Evolutionary conservation across 2,888 invertebrate species (phyloP), one percentile per base, ranked within the genome.

Genomic region (Pimpla rufipes): DNA sequence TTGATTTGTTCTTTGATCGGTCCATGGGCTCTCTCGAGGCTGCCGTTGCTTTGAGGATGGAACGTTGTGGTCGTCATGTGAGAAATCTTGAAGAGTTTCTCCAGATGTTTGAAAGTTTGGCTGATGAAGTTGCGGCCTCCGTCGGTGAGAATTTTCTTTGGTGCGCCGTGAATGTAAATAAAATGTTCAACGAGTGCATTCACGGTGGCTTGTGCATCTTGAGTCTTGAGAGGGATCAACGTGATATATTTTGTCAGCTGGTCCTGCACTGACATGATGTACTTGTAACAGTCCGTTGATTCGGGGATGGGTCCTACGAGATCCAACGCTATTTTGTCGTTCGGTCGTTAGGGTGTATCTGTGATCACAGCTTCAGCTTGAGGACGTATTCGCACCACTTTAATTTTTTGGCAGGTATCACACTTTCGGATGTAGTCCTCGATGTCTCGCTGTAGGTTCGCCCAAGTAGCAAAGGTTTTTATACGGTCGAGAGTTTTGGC

Each of bases 31-130:
- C 70, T 55, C 3, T 70, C 52, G 4, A 70, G 55, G 40, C 40
- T 70, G n/a, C 55, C 55, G 6, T 70, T 70, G 35, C 52, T 70
- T 18, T 70, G 68, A 7, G 52, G 68, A 11, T 52, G 68, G 10
- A 68, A 52, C 11, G 50, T 7, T 7, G 68, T 68, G 1, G 29
- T 67, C 13, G 67, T 67, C 47, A 67, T 67, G n/a, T 67, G 67
- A 6, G 8, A 0, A 29, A 68, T 50, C 2, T 68, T 50, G 3
- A 50, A 68, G 16, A 68, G 67, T 50, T 68, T 68, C 35, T 68
- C 47, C n/a, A 68, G 10, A 35, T 68, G 67, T 16, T 68, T 68
- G 16, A 52, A 66, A 0, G 66, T 66, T 42, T 23, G 64, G 45
- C 64, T 18, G 1, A 50, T 50, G 7, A 50, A 68, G 2, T 68